Conservation (phyloP, 2,888 invertebrate genomes). For the Linnaemya vulpina region DNA sequence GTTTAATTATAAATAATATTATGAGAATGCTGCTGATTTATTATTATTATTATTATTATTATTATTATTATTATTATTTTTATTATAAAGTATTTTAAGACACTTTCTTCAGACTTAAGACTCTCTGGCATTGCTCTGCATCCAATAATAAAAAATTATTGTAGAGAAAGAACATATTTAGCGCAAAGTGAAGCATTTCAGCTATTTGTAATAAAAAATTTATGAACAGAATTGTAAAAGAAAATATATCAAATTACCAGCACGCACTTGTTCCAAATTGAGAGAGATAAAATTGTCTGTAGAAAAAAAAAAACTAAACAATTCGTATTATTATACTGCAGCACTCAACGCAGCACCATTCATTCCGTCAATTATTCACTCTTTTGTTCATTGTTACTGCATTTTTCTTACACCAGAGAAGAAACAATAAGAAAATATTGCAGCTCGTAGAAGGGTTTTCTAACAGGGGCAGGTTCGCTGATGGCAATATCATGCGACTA, state of each 20-base stretch:
- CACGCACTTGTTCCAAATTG: conserved; percentile 21
- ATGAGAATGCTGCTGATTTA: too few species aligned
- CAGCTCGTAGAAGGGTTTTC: neutral
- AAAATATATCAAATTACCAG: neutral
- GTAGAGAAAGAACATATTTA: neutral
- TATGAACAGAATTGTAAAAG: neutral
- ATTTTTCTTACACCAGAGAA: conserved; percentile 30
- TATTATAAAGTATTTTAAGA: too few species aligned
- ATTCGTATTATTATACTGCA: conserved; percentile 49
- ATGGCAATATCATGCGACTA: too few species aligned
- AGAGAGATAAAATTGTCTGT: conserved; percentile 33
- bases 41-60: too few species aligned
- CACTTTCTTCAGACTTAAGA: too few species aligned
- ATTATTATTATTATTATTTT: too few species aligned
- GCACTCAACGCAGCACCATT: conserved; percentile 42
- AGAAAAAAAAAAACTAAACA: conserved; percentile 1
- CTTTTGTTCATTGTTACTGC: conserved; percentile 26
- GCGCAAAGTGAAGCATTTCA: neutral
- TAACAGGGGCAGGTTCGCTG: neutral
- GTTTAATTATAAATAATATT: too few species aligned
- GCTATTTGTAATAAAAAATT: neutral
- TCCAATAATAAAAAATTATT: neutral
- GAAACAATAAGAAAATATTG: conserved; percentile 18
- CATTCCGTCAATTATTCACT: conserved; percentile 17
- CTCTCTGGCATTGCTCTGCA: neutral